Conservation (phyloP, 2,797 vertebrate species). For the Oceanodroma leucorhoa region DNA sequence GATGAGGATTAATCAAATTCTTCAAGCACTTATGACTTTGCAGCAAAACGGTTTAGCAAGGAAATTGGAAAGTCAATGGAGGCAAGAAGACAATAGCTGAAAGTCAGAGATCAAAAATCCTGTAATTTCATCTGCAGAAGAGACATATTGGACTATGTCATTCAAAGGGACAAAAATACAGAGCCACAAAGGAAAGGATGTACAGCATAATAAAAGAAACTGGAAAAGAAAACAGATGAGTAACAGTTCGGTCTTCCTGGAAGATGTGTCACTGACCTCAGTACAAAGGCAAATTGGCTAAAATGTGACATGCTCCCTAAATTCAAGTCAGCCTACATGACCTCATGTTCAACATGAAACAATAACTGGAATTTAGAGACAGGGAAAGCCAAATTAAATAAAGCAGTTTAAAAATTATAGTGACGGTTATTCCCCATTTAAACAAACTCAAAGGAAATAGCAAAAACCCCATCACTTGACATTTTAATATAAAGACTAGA, state of each 20-base stretch:
- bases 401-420: not conserved
- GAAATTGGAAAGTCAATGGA: not conserved
- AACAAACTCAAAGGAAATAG: not conserved
- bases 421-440: not conserved
- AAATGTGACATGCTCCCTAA: not conserved
- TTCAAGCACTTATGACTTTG: not conserved
- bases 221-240: constrained; percentile 20
- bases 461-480: not conserved
- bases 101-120: not conserved
- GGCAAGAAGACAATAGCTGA: not conserved
- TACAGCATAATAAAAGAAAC: not conserved
- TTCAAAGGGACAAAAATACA: not conserved
- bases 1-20: not conserved
- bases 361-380: constrained; percentile 34
- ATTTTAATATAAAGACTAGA: not conserved
- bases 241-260: constrained; percentile 5
- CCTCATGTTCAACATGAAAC: constrained; percentile 1
- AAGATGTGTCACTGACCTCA: constrained; percentile 42
- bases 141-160: not conserved
- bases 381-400: constrained; percentile 33
- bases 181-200: not conserved
- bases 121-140: not conserved
- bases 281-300: not conserved
- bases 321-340: constrained; percentile 11
- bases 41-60: not conserved